Evolutionary conservation across 2,797 vertebrate genomes (phyloP).

Genomic region (Uromys caudimaculatus): DNA sequence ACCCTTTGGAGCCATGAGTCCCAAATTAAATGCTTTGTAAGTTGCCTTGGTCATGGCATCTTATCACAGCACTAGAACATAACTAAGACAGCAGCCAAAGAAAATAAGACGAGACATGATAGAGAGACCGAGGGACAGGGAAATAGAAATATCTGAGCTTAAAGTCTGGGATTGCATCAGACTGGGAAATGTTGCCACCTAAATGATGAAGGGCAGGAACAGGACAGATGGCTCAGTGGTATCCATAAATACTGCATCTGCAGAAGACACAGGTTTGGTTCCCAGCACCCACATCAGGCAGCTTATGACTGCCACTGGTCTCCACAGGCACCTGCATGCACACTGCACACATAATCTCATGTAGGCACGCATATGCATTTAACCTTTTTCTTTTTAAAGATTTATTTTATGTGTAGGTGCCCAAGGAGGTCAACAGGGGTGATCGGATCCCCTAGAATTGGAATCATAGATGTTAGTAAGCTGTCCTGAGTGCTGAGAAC

Average conservation of each 20-base stretch:
- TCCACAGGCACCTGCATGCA: not conserved
- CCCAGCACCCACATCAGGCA: not conserved
- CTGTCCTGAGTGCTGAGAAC: not conserved
- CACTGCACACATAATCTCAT: not conserved
- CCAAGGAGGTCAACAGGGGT: not conserved
- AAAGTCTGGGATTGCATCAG: not conserved
- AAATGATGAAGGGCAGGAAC: not conserved
- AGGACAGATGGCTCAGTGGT: not conserved
- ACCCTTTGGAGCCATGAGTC: not conserved
- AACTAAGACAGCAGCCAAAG: not conserved
- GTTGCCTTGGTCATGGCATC: not conserved
- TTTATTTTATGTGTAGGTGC: not conserved
- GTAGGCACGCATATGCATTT: not conserved
- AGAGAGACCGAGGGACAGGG: not conserved
- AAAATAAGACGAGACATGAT: not conserved
- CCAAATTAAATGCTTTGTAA: not conserved
- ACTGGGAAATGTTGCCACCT: not conserved
- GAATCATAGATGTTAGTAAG: not conserved
- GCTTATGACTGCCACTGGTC: not conserved
- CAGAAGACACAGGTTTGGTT: not conserved
- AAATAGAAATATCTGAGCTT: rapidly evolving
- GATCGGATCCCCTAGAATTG: not conserved
- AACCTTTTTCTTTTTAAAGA: not conserved
- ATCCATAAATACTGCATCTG: not conserved
- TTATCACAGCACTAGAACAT: not conserved